Evolutionary conservation across 2,797 vertebrate species (phyloP).

Genomic region (Chiropotes sagulatus): DNA sequence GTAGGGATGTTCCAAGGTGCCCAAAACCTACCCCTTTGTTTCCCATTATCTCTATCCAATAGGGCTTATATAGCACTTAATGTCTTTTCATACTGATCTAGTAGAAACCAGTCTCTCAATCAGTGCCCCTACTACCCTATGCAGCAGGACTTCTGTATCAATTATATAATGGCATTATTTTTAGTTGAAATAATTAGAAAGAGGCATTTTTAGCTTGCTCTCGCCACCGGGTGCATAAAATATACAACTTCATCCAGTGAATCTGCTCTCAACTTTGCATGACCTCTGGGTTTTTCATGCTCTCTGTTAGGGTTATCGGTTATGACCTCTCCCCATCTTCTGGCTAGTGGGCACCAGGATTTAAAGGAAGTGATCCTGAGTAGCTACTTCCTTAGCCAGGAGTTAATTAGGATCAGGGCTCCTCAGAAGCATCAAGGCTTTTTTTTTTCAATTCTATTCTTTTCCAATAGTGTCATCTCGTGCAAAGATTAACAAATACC

Average conservation of each 20-base stretch:
- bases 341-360: neutral
- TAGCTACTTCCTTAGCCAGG: neutral
- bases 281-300: neutral
- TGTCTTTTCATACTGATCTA: neutral
- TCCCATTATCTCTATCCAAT: neutral
- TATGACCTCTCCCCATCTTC: neutral
- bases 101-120: neutral
- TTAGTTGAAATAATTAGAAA: constrained; percentile 23
- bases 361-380: neutral
- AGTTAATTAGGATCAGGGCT: neutral
- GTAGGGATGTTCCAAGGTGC: neutral
- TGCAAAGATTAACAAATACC: constrained; percentile 10
- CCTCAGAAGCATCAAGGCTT: neutral
- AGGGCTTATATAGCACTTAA: neutral
- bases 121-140: neutral
- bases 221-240: neutral
- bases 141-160: neutral
- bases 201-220: neutral
- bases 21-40: neutral
- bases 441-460: neutral
- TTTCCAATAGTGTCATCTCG: neutral
- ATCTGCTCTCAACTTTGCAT: neutral
- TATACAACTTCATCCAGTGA: neutral
- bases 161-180: neutral
- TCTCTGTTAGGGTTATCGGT: neutral